These are phyloP conservation scores for Ophiothrix spiculata DNA, from an alignment of 35 echinoderm and acorn worm genomes.

Conservation along the genomic window DNA sequence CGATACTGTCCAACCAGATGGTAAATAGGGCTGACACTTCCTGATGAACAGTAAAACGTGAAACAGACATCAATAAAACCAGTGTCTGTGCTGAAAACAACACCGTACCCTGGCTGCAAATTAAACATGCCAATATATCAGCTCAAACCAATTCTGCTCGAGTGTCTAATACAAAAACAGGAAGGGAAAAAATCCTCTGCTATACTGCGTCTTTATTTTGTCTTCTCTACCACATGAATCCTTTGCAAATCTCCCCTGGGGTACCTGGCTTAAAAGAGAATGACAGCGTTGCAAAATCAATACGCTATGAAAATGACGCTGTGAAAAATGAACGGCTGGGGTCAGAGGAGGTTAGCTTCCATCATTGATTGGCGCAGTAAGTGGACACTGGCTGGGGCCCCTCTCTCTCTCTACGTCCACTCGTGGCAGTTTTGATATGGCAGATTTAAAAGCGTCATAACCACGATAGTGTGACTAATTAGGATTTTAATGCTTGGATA, in stretches of 20 bases:
- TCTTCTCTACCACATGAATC: neutral
- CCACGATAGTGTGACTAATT: neutral
- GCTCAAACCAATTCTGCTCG: neutral
- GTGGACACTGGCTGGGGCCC: slow-evolving; percentile 9
- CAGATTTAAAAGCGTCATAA: neutral
- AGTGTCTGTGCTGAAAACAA: neutral
- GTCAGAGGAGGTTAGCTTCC: slow-evolving; percentile 2
- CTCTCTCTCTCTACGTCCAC: neutral
- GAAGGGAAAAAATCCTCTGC: neutral
- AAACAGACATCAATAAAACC: neutral
- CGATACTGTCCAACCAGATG: neutral
- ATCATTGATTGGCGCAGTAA: slow-evolving; percentile 6
- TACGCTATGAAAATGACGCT: slow-evolving; percentile 9
- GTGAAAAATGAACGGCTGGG: slow-evolving; percentile 9
- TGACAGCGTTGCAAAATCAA: slow-evolving; percentile 15
- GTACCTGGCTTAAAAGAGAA: slow-evolving; percentile 3
- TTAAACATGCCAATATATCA: slow-evolving; percentile 9
- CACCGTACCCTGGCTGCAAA: neutral
- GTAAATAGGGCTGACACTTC: neutral
- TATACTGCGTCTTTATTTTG: neutral
- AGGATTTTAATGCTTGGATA: no score
- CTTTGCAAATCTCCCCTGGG: slow-evolving; percentile 6
- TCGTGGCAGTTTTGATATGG: neutral
- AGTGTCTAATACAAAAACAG: neutral
- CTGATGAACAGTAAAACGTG: neutral